Conservation (phyloP, 1,140 invertebrate species). For the Alviniconcha marisindica region DNA sequence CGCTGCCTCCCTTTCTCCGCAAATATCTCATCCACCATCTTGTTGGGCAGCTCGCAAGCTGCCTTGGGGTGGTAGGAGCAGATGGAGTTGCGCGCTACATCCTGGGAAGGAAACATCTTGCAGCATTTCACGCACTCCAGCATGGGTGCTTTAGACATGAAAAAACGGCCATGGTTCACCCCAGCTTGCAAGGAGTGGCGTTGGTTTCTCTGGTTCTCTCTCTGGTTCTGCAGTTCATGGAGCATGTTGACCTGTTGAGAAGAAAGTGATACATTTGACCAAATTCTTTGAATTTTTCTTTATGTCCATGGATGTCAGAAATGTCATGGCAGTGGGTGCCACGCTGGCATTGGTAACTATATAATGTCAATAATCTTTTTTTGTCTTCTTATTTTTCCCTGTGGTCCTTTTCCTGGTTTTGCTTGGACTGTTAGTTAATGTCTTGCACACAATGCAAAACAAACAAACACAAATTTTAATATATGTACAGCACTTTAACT, state of each 20-base stretch:
- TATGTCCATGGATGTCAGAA: too few species aligned
- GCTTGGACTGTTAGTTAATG: too few species aligned
- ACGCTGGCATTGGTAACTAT: background rate
- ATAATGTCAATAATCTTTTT: background rate
- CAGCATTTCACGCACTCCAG: conserved; percentile 27
- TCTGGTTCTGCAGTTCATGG: background rate
- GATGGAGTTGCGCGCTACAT: conserved; percentile 2
- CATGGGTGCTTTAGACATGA: background rate
- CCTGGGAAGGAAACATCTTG: background rate
- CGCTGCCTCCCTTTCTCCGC: background rate
- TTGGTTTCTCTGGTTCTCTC: background rate
- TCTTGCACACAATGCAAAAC: too few species aligned
- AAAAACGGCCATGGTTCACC: conserved; percentile 26
- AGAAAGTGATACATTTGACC: background rate
- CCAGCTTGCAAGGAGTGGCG: background rate
- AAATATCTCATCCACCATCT: background rate
- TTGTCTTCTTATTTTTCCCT: too few species aligned
- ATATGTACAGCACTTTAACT: too few species aligned
- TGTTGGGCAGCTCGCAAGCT: conserved; percentile 2
- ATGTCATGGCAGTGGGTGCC: too few species aligned
- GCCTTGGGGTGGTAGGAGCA: conserved; percentile 19
- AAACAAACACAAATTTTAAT: too few species aligned
- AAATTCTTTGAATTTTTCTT: too few species aligned
- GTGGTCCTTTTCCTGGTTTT: too few species aligned
- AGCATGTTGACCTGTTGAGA: too few species aligned